Evolutionary conservation across 1,140 invertebrate genomes (phyloP), one percentile per base, ranked within the genome.

Genomic region (Penaeus vannamei): DNA sequence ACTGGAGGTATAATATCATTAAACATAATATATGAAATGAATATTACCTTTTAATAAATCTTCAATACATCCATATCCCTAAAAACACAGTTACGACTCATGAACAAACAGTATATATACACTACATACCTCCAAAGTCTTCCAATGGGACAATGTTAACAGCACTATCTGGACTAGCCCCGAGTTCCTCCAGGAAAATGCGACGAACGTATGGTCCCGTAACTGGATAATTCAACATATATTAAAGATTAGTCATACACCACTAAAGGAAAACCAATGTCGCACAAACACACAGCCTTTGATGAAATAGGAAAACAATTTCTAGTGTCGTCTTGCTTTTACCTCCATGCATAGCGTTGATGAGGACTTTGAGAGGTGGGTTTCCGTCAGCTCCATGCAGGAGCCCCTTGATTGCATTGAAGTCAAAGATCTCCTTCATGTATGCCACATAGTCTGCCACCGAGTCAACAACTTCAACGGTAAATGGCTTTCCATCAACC

Each of bases 351-450:
- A 99, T 97, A 23, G 96, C 95, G 94, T 99, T 97, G 80, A 99
- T 96, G 42, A 99, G 94, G 90, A 99, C 94, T 93, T 97, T 96
- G 92, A 99, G 96, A 0, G 95, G 94, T 86, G 95, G 94, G 84
- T 94, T 93, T 22, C 94, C 94, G 7, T 94, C 92, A n/a, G 93
- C 94, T 69, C 97, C 97, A 88, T 95, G 94, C 19, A 99, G 93
- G 42, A 98, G 94, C 0, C 94, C 93, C 92, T 95, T 96, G 59
- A 99, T 95, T 91, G 95, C 95, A 85, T 93, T 92, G 94, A 99
- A 99, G 94, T 99, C 98, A 94, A 99, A 99, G 91, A 99, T 99
- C 91, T 96, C 95, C 93, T 99, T 98, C 98, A 99, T 99, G 76
- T 98, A 95, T 2, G 94, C 93, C 0, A 98, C 94, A 93, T 99